Percentiles rank a stretch among this genome's conserved stretches.
Conservation (phyloP, 2,888 invertebrate species). For the Dendrolimus pini region DNA sequence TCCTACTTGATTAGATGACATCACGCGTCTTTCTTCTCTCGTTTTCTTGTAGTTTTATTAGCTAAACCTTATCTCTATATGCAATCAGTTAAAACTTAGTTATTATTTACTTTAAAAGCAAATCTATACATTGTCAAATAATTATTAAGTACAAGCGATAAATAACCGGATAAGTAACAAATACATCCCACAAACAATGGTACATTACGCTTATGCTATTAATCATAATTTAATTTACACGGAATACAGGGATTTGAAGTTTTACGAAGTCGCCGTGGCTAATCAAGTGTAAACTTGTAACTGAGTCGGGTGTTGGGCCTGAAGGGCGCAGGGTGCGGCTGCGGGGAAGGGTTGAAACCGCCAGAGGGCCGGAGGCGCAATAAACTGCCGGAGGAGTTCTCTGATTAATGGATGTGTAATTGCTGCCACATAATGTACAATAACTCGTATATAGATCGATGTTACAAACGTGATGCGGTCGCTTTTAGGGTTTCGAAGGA, state of each 20-base stretch:
- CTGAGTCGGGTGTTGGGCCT: conserved; percentile 32
- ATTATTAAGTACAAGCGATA: conserved; percentile 13
- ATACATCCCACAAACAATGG: neutral
- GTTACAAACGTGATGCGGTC: conserved; percentile 7
- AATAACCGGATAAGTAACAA: conserved; percentile 23
- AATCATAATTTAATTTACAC: neutral
- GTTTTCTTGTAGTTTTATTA: too few relatives aligned
- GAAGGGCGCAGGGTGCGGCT: conserved; percentile 41
- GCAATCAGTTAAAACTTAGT: too few relatives aligned
- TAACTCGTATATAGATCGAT: conserved; percentile 47
- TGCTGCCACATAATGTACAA: conserved; percentile 68
- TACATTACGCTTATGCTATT: neutral
- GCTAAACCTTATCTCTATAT: too few relatives aligned
- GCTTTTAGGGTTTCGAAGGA: neutral
- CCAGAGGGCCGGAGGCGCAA: conserved; percentile 50
- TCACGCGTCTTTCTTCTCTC: too few relatives aligned
- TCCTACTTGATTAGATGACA: too few relatives aligned
- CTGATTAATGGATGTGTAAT: conserved; percentile 68
- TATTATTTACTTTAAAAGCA: too few relatives aligned
- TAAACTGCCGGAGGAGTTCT: conserved; percentile 53
- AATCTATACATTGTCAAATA: too few relatives aligned
- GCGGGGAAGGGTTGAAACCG: conserved; percentile 48
- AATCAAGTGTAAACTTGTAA: conserved; percentile 62
- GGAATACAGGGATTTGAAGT: conserved; percentile 28
- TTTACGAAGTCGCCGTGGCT: conserved; percentile 45